Conservation (phyloP, 2,797 vertebrate species). For the Gambelia wislizenii region DNA sequence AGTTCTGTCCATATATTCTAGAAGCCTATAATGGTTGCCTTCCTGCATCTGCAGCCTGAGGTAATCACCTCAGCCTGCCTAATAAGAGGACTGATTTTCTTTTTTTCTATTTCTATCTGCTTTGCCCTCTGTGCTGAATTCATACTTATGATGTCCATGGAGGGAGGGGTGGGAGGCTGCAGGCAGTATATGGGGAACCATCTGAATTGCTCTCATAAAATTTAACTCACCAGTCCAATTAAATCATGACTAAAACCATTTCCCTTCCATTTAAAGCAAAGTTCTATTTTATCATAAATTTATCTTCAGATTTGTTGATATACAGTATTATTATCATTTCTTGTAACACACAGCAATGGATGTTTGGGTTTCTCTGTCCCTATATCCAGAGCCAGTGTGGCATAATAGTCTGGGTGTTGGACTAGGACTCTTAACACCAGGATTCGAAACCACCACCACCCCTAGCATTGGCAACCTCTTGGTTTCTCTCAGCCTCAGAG, state of each 20-base stretch:
- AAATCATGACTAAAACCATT: not conserved
- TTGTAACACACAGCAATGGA: not conserved
- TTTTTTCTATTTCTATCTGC: not conserved
- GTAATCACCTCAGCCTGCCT: too few relatives aligned
- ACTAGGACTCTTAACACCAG: too few relatives aligned
- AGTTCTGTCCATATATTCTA: not conserved
- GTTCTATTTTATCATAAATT: not conserved
- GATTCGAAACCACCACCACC: too few relatives aligned
- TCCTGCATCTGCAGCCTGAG: too few relatives aligned
- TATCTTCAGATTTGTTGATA: not conserved
- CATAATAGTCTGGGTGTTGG: too few relatives aligned
- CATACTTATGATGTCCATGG: too few relatives aligned
- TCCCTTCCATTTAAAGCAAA: not conserved
- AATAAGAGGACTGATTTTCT: too few relatives aligned
- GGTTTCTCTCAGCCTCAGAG: too few relatives aligned
- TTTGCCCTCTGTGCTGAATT: not conserved
- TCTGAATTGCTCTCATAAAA: not conserved
- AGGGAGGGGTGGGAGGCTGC: not conserved
- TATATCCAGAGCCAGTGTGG: too few relatives aligned
- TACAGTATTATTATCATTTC: not conserved
- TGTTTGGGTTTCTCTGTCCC: too few relatives aligned
- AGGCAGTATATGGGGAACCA: not conserved
- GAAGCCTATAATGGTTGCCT: too few relatives aligned
- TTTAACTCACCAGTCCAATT: not conserved
- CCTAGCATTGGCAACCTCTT: too few relatives aligned